These are phyloP conservation scores for Botia kubotai DNA, from an alignment of 2,797 vertebrate genomes.

Conservation along the genomic window DNA sequence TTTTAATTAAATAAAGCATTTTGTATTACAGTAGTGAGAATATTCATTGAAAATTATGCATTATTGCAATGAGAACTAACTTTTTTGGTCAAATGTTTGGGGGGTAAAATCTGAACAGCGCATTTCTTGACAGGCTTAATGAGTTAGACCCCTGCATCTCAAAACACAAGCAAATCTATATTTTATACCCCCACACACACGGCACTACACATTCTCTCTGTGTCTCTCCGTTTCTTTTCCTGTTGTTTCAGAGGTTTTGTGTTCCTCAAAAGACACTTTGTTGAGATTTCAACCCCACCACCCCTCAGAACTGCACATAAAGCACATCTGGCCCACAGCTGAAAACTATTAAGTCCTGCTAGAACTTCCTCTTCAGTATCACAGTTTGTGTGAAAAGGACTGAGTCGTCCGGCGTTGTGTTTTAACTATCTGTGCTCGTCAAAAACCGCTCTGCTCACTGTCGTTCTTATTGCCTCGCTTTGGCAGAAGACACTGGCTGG, in stretches of 20 bases:
- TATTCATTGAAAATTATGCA: not conserved
- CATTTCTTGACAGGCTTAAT: too few species aligned
- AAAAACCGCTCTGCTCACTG: constrained; percentile 40
- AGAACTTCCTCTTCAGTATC: constrained; percentile 77
- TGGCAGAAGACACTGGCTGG: constrained; percentile 49
- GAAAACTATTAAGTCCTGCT: constrained; percentile 79
- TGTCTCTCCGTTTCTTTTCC: not conserved
- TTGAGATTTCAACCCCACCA: constrained; percentile 74
- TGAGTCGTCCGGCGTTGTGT: constrained; percentile 68
- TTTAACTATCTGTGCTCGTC: constrained; percentile 63
- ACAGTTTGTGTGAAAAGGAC: constrained; percentile 67
- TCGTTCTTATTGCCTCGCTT: constrained; percentile 5
- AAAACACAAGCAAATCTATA: too few species aligned
- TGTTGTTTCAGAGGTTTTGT: constrained; percentile 27
- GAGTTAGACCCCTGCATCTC: too few species aligned
- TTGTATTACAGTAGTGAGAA: not conserved
- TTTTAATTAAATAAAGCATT: not conserved
- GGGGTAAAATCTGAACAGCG: too few species aligned
- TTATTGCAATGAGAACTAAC: not conserved
- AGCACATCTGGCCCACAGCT: constrained; percentile 82
- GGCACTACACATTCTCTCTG: not conserved
- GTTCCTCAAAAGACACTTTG: constrained; percentile 57
- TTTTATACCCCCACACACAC: too few species aligned
- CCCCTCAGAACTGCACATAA: constrained; percentile 68
- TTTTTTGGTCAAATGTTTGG: too few species aligned